Evolutionary conservation across 1,140 invertebrate genomes (phyloP).

Genomic region (Temnothorax curvispinosus): DNA sequence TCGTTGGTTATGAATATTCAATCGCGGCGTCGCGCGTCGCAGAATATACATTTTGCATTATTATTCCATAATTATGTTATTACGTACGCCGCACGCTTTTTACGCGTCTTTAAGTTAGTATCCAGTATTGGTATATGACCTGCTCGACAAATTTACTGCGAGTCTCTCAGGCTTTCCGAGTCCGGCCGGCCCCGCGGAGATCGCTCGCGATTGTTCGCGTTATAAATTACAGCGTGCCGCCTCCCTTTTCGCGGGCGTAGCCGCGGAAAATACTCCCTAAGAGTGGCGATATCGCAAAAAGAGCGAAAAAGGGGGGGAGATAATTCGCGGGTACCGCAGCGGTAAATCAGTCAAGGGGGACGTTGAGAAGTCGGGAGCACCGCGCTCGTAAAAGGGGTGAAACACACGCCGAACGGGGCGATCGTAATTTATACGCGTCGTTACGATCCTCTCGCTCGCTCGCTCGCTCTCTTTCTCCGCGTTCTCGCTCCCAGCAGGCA

Average conservation of each 20-base stretch:
- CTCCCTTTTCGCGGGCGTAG: neutral
- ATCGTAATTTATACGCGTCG: conserved; percentile 65
- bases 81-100: neutral
- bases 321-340: conserved; percentile 44
- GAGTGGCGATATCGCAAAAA: conserved; percentile 23
- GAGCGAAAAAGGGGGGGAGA: neutral
- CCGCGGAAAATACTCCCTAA: conserved; percentile 15
- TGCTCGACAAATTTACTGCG: neutral
- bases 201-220: conserved; percentile 21
- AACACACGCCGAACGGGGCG: conserved; percentile 34
- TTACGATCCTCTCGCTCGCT: conserved; percentile 39
- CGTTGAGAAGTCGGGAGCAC: conserved; percentile 53
- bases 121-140: neutral
- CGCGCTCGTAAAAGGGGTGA: conserved; percentile 59
- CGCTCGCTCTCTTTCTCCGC: conserved; percentile 35
- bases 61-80: conserved; percentile 14
- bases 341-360: conserved; percentile 49
- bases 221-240: conserved; percentile 33
- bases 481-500: conserved; percentile 28
- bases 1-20: neutral
- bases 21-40: neutral
- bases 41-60: neutral
- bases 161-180: neutral
- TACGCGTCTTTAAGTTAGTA: neutral
- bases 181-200: neutral